A percentile compares a stretch with the other conserved stretches of the same genome.
Evolutionary conservation across 2,797 vertebrate species (phyloP).

Genomic region (Chelidonichthys spinosus): DNA sequence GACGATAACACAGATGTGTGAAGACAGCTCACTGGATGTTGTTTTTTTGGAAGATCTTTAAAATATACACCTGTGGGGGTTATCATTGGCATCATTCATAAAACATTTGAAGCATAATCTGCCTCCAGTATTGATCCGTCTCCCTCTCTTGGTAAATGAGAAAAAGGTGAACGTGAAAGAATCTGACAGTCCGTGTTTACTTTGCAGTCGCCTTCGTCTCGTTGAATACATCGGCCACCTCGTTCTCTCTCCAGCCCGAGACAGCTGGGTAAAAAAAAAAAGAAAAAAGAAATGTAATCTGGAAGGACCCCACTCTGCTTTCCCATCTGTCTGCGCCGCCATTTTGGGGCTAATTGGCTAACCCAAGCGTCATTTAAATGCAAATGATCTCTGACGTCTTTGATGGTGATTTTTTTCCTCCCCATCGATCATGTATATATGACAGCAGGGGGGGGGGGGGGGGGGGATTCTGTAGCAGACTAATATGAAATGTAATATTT

Average conservation of each 20-base stretch:
- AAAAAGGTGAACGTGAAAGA: not conserved
- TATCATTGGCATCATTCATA: conserved; percentile 7
- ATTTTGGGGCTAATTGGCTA: conserved; percentile 65
- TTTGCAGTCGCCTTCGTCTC: conserved; percentile 1
- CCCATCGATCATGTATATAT: conserved; percentile 50
- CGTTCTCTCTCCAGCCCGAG: conserved; percentile 32
- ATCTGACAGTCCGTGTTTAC: not conserved
- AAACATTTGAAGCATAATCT: conserved; percentile 5
- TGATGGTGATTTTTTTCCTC: conserved; percentile 28
- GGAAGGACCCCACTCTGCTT: conserved; percentile 25
- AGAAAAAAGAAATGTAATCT: conserved; percentile 41
- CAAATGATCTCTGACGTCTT: conserved; percentile 60
- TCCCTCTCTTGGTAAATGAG: not conserved
- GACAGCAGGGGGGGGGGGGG: no score
- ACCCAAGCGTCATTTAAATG: conserved; percentile 72
- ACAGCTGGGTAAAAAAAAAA: conserved; percentile 29
- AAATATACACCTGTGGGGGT: not conserved
- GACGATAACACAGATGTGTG: conserved; percentile 4
- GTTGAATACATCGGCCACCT: conserved; percentile 40
- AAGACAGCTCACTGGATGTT: conserved; percentile 11
- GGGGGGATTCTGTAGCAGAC: not conserved
- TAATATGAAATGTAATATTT: conserved; percentile 2
- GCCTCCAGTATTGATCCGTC: conserved; percentile 11
- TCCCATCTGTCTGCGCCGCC: conserved; percentile 45
- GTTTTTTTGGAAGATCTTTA: not conserved